Evolutionary conservation across 2,113 vertebrate species (phyloP).

Genomic region (Microtus montanus): DNA sequence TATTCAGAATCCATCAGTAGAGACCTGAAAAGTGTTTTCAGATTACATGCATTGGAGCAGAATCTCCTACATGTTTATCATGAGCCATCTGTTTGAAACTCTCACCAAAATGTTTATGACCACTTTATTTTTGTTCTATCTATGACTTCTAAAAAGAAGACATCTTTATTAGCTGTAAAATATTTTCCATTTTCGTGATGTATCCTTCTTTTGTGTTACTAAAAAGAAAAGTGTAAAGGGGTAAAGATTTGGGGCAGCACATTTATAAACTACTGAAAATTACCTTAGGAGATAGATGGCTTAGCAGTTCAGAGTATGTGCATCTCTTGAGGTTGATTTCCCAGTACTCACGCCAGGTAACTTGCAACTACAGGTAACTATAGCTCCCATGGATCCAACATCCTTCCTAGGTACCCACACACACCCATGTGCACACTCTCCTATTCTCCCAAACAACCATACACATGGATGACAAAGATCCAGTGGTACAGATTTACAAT

Average conservation of each 20-base stretch:
- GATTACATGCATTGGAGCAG: constrained; percentile 75
- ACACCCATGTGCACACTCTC: background rate
- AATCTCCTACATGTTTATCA: constrained; percentile 80
- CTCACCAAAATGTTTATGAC: constrained; percentile 52
- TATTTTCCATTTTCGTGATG: constrained; percentile 64
- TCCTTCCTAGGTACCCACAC: background rate
- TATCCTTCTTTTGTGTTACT: constrained; percentile 46
- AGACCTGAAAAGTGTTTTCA: constrained; percentile 81
- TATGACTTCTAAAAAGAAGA: constrained; percentile 58
- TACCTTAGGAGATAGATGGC: background rate
- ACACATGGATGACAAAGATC: too few species aligned
- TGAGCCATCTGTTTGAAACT: constrained; percentile 69
- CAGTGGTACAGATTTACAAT: too few species aligned
- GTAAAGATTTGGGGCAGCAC: constrained; percentile 56
- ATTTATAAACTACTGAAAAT: constrained; percentile 25
- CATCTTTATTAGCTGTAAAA: background rate
- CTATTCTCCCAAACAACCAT: too few species aligned
- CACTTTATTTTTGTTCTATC: constrained; percentile 64
- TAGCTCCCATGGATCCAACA: background rate
- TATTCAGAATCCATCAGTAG: constrained; percentile 84
- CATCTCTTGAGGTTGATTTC: background rate
- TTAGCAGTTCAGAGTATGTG: too few species aligned
- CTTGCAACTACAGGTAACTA: background rate
- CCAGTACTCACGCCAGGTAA: background rate
- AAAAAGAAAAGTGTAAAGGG: constrained; percentile 55